phyloP scores from a whole-genome alignment of 1,140 invertebrate genomes.

The Armadillidium nasatum region DNA sequence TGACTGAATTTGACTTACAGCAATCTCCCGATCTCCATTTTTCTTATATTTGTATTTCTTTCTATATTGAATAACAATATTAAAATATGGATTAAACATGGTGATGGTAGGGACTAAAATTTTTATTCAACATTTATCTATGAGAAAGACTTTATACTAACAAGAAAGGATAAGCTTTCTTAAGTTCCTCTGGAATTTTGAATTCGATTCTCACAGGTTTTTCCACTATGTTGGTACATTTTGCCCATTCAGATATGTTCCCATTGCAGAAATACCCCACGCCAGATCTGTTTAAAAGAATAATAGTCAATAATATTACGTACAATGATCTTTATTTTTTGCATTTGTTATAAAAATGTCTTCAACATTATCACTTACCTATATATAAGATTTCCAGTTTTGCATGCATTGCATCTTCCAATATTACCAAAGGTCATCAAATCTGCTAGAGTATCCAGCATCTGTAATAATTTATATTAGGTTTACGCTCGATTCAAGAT shows the following conservation, averaged over 20 bases:
- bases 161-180: constrained; percentile 60
- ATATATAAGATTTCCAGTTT: constrained; percentile 62
- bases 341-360: neutral
- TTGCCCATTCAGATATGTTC: constrained; percentile 81
- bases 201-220: constrained; percentile 71
- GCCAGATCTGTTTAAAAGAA: constrained; percentile 48
- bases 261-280: constrained; percentile 74
- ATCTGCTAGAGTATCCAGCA: constrained; percentile 74
- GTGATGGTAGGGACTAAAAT: neutral
- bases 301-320: neutral
- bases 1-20: too few relatives aligned
- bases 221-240: constrained; percentile 68
- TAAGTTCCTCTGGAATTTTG: constrained; percentile 63
- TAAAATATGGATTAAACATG: too few relatives aligned
- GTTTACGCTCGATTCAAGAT: too few relatives aligned
- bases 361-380: constrained; percentile 48
- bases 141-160: constrained; percentile 47
- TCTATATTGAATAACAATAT: constrained; percentile 20
- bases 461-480: constrained; percentile 52
- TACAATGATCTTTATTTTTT: too few relatives aligned
- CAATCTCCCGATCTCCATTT: too few relatives aligned
- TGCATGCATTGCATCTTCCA: constrained; percentile 72
- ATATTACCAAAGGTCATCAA: constrained; percentile 81
- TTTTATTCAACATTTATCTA: neutral
- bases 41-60: constrained; percentile 9